phyloP scores from a whole-genome alignment of 2,113 vertebrate species.

The Lycocorax pyrrhopterus region DNA sequence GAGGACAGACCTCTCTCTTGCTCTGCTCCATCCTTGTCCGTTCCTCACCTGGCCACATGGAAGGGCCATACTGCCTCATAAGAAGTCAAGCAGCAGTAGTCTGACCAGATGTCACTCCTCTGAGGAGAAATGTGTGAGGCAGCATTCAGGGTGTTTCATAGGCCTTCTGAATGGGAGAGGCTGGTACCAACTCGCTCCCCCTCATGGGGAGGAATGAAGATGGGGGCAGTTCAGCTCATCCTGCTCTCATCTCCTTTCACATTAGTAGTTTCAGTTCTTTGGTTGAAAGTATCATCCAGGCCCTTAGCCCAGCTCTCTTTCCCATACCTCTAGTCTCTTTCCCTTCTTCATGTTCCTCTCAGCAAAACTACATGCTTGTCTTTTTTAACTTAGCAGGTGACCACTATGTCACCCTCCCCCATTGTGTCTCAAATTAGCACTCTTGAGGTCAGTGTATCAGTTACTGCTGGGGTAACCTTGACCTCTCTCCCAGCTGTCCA shows the following conservation, averaged over 20 bases:
- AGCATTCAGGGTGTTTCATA: background rate
- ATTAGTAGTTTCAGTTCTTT: background rate
- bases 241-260: background rate
- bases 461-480: slow-evolving; percentile 53
- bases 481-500: slow-evolving; percentile 45
- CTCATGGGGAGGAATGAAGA: background rate
- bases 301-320: background rate
- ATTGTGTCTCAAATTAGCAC: slow-evolving; percentile 50
- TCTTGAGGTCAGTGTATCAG: slow-evolving; percentile 43
- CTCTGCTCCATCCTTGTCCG: background rate
- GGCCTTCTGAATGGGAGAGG: background rate
- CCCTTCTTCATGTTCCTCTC: background rate
- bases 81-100: background rate
- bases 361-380: background rate
- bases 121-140: background rate
- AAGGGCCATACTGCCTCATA: background rate
- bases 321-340: background rate
- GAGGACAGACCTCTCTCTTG: slow-evolving; percentile 1
- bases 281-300: background rate
- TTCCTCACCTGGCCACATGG: background rate
- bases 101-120: background rate
- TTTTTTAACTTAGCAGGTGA: slow-evolving; percentile 43
- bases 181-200: background rate
- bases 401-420: slow-evolving; percentile 10
- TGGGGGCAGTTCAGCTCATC: background rate